phyloP scores from a whole-genome alignment of 2,797 vertebrate species.

The Sarcophilus harrisii region DNA sequence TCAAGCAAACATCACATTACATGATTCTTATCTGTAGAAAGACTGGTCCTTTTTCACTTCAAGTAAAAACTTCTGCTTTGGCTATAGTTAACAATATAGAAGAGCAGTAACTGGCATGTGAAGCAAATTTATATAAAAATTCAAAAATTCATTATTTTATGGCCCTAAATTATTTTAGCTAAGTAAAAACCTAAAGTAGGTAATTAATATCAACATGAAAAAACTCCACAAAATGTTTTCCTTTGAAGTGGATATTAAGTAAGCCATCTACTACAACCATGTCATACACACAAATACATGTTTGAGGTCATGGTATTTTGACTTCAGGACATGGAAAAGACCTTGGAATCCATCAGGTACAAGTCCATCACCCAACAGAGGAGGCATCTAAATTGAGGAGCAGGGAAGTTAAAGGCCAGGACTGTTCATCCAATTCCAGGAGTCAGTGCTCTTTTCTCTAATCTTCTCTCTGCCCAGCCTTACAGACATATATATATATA shows the following conservation, averaged over 20 bases:
- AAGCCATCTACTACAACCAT: not conserved
- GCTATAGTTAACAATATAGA: slow-evolving; percentile 55
- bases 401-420: not conserved
- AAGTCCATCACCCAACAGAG: not conserved
- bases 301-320: not conserved
- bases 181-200: not conserved
- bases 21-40: slow-evolving; percentile 52
- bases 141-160: slow-evolving; percentile 61
- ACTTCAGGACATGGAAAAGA: not conserved
- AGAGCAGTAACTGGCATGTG: slow-evolving; percentile 51
- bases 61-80: slow-evolving; percentile 61
- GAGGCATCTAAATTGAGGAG: not conserved
- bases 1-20: slow-evolving; percentile 37
- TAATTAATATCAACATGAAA: slow-evolving; percentile 1
- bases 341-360: not conserved
- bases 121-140: slow-evolving; percentile 50
- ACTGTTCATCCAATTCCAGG: not conserved
- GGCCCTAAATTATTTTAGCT: not conserved
- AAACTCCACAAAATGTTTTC: slow-evolving; percentile 33
- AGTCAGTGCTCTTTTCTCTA: not conserved
- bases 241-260: not conserved
- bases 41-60: slow-evolving; percentile 61
- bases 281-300: not conserved
- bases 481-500: too few species aligned
- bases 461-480: not conserved